Conservation (phyloP, 2,888 invertebrate species). For the Melieria omissa region DNA sequence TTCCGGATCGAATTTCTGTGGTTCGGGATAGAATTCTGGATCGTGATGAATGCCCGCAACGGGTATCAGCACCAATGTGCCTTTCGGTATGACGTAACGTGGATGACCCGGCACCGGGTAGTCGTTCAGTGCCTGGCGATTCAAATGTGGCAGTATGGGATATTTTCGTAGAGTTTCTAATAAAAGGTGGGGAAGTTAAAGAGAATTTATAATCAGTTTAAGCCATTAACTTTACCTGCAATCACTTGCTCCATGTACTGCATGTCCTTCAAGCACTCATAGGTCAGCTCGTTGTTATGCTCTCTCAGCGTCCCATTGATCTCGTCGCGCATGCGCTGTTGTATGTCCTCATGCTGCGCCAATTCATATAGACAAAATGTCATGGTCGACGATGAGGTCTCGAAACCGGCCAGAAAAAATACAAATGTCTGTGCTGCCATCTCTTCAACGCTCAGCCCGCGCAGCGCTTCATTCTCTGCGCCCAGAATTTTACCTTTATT, state of each 20-base stretch:
- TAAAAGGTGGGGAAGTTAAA: neutral
- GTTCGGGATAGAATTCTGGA: slow-evolving; percentile 68
- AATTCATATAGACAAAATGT: slow-evolving; percentile 68
- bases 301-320: slow-evolving; percentile 52
- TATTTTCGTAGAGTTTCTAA: slow-evolving; percentile 68
- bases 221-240: slow-evolving; percentile 53
- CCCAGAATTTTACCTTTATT: slow-evolving; percentile 52
- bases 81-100: slow-evolving; percentile 67
- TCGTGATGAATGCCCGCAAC: slow-evolving; percentile 70
- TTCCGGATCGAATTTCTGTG: slow-evolving; percentile 42
- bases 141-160: slow-evolving; percentile 69
- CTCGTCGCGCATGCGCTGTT: slow-evolving; percentile 66
- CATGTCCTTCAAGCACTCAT: slow-evolving; percentile 58
- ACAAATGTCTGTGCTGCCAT: slow-evolving; percentile 69
- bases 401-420: slow-evolving; percentile 70
- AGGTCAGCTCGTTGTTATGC: slow-evolving; percentile 52
- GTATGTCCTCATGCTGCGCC: slow-evolving; percentile 66
- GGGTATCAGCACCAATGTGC: slow-evolving; percentile 51
- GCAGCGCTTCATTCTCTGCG: slow-evolving; percentile 47
- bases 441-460: slow-evolving; percentile 60
- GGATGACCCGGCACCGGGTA: slow-evolving; percentile 69
- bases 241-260: slow-evolving; percentile 56
- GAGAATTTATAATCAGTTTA: slow-evolving; percentile 10
- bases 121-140: slow-evolving; percentile 68
- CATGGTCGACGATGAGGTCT: slow-evolving; percentile 68